Evolutionary conservation across 2,888 invertebrate species (phyloP).

Genomic region (Plemyria rubiginata): DNA sequence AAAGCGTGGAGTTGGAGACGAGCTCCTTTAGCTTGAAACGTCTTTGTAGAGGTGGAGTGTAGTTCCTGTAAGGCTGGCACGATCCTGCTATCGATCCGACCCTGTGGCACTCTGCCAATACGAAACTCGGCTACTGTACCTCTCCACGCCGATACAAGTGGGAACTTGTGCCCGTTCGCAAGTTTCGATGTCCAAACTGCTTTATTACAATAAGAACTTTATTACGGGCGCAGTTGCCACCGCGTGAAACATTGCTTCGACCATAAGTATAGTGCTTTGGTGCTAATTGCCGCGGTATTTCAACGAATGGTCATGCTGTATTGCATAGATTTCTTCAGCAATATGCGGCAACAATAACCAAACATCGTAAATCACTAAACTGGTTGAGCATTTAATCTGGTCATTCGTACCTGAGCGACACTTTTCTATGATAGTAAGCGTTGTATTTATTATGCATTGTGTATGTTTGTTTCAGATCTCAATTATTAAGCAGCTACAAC

Average conservation of each 20-base stretch:
- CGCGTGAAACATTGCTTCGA: conserved; percentile 31
- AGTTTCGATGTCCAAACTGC: conserved; percentile 61
- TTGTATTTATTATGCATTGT: background rate
- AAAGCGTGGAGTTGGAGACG: background rate
- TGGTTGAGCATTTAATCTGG: too few species aligned
- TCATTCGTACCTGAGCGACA: too few species aligned
- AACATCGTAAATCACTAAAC: background rate
- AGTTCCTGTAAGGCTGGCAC: conserved; percentile 20
- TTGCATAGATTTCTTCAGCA: background rate
- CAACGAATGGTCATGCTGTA: background rate
- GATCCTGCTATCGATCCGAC: conserved; percentile 68
- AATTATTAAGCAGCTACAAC: conserved; percentile 45
- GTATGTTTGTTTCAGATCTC: conserved; percentile 57
- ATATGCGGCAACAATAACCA: background rate
- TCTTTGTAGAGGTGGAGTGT: conserved; percentile 27
- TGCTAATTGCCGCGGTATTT: conserved; percentile 22
- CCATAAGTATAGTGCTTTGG: conserved; percentile 17
- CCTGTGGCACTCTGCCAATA: conserved; percentile 78
- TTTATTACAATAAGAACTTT: conserved; percentile 55
- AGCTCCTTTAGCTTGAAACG: conserved; percentile 1
- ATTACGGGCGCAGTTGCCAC: conserved; percentile 32
- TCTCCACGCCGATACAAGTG: conserved; percentile 60
- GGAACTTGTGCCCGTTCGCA: conserved; percentile 56
- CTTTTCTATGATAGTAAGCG: too few species aligned
- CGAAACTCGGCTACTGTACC: conserved; percentile 59